These are phyloP conservation scores for Galbula dea DNA, from an alignment of 2,113 vertebrate genomes.

Conservation along the genomic window DNA sequence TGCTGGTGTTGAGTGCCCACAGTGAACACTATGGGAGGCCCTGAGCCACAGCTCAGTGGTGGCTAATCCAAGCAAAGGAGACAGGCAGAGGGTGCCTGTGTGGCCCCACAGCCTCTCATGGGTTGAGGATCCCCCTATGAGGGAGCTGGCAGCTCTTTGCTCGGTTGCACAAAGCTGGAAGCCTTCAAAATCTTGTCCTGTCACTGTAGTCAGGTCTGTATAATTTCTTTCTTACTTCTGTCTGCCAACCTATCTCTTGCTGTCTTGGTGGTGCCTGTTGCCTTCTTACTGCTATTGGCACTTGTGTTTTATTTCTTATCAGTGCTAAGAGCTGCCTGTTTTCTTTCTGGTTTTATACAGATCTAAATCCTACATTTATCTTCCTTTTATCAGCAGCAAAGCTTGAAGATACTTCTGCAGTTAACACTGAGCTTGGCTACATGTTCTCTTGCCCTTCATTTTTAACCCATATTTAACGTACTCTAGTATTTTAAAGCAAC, in stretches of 20 bases:
- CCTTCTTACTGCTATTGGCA: conserved; percentile 41
- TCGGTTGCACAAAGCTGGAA: not conserved
- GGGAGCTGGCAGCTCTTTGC: not conserved
- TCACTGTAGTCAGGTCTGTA: not conserved
- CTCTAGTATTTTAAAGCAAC: not conserved
- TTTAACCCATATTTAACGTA: conserved; percentile 3
- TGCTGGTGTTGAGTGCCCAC: not conserved
- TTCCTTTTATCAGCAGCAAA: conserved; percentile 32
- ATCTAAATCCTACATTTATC: conserved; percentile 32
- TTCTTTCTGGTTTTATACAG: conserved; percentile 32
- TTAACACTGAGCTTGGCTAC: not conserved
- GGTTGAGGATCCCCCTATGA: not conserved
- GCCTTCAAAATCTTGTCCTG: not conserved
- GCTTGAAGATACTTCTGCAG: conserved; percentile 7
- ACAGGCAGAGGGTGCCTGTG: accelerated
- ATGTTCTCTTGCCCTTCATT: not conserved
- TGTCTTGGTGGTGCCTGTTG: conserved; percentile 62
- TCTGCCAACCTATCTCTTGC: conserved; percentile 42
- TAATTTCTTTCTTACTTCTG: conserved; percentile 39
- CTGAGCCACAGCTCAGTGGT: accelerated
- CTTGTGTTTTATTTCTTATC: conserved; percentile 37
- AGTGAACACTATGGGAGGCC: accelerated
- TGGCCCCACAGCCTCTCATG: not conserved
- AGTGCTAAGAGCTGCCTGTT: conserved; percentile 25
- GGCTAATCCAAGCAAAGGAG: not conserved